phyloP scores from a whole-genome alignment of 2,888 invertebrate species.

The Nomada lathburiana region DNA sequence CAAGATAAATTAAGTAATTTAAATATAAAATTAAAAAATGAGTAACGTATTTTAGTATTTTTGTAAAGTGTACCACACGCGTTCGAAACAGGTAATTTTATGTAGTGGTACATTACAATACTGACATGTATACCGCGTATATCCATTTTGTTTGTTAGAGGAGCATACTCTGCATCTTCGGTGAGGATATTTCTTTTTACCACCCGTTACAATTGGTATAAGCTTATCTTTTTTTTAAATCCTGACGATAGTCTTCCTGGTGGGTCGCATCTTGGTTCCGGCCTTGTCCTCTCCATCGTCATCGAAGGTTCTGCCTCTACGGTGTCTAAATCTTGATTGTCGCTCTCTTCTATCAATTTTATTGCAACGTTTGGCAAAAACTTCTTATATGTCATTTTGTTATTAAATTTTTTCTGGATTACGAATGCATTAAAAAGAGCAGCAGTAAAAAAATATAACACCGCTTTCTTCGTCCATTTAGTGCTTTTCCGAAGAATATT shows the following conservation, averaged over 20 bases:
- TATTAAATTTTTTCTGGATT: slow-evolving; percentile 31
- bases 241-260: slow-evolving; percentile 27
- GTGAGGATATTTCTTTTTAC: neutral
- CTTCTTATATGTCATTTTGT: slow-evolving; percentile 25
- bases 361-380: slow-evolving; percentile 32
- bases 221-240: slow-evolving; percentile 40
- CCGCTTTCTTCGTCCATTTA: slow-evolving; percentile 39
- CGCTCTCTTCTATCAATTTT: slow-evolving; percentile 10
- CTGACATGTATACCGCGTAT: slow-evolving; percentile 1
- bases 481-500: slow-evolving; percentile 36
- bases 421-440: slow-evolving; percentile 37
- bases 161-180: neutral
- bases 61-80: neutral
- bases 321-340: slow-evolving; percentile 17
- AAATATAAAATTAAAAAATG: neutral
- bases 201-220: slow-evolving; percentile 19
- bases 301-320: slow-evolving; percentile 14
- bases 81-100: neutral
- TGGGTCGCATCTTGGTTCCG: slow-evolving; percentile 29
- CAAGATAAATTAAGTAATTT: slow-evolving; percentile 1
- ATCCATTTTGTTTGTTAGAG: neutral
- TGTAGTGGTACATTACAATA: slow-evolving; percentile 7
- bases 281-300: slow-evolving; percentile 15
- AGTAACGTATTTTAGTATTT: slow-evolving; percentile 6
- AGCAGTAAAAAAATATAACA: slow-evolving; percentile 33